These are phyloP conservation scores for Ceratothoa steindachneri DNA, from an alignment of 2,888 invertebrate genomes.

Conservation along the genomic window DNA sequence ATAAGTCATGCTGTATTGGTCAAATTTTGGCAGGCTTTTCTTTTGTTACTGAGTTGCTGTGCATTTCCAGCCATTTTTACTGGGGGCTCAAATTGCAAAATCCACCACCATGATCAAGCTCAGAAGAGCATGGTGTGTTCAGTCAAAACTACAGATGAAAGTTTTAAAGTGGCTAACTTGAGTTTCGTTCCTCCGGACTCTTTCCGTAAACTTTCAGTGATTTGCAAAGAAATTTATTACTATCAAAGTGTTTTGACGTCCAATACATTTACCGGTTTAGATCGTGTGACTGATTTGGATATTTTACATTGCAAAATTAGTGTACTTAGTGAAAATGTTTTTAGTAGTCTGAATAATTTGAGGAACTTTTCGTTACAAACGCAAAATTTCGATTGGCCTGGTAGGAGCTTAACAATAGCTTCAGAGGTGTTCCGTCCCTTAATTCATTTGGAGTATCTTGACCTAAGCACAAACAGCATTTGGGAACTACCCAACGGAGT, in stretches of 20 bases:
- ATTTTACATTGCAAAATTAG: constrained; percentile 76
- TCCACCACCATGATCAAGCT: not conserved
- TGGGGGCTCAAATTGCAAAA: not conserved
- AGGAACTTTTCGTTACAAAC: constrained; percentile 66
- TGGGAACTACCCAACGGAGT: constrained; percentile 68
- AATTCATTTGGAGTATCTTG: constrained; percentile 71
- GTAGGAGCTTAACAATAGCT: constrained; percentile 71
- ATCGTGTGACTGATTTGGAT: constrained; percentile 65
- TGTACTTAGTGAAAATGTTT: constrained; percentile 66
- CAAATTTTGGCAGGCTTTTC: not conserved
- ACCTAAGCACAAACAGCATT: constrained; percentile 78
- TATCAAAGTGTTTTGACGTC: constrained; percentile 69
- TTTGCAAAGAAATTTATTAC: constrained; percentile 71
- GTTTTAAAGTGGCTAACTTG: constrained; percentile 23
- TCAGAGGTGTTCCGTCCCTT: constrained; percentile 70
- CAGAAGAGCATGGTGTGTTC: constrained; percentile 3
- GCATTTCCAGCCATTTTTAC: not conserved
- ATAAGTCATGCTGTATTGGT: constrained; percentile 4
- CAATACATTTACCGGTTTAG: constrained; percentile 55
- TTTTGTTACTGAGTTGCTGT: not conserved
- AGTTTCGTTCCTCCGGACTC: constrained; percentile 18
- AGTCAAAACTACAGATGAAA: not conserved
- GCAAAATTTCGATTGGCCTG: constrained; percentile 74
- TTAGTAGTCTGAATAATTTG: constrained; percentile 65
- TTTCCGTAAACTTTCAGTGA: constrained; percentile 30